These are phyloP conservation scores for Tichodroma muraria DNA, from an alignment of 2,113 vertebrate species.

Conservation along the genomic window DNA sequence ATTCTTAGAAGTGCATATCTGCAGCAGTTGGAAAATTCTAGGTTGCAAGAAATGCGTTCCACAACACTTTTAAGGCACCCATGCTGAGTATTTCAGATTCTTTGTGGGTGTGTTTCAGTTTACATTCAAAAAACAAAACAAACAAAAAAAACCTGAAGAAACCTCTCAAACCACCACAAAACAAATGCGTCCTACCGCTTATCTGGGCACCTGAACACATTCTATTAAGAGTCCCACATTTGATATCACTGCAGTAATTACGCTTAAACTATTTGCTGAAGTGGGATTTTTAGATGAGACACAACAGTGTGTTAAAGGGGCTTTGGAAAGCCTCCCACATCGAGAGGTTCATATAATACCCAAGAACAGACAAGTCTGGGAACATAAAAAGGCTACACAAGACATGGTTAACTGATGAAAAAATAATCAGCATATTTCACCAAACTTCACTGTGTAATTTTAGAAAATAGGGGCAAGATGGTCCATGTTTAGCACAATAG, in stretches of 20 bases:
- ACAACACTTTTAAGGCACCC: neutral
- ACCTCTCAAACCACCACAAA: neutral
- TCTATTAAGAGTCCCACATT: neutral
- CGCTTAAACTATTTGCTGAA: neutral
- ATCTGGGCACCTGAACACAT: neutral
- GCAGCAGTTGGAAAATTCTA: slow-evolving; percentile 49
- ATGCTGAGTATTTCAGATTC: neutral
- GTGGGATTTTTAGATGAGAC: neutral
- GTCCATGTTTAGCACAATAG: neutral
- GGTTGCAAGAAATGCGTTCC: slow-evolving; percentile 25
- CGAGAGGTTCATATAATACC: neutral
- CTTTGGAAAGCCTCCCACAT: neutral
- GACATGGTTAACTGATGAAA: neutral
- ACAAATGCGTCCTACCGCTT: neutral
- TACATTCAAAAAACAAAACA: neutral
- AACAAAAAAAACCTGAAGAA: neutral
- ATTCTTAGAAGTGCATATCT: slow-evolving; percentile 51
- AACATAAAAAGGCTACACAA: neutral
- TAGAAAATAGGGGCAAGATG: neutral
- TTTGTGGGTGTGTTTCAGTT: neutral
- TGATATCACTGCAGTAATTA: neutral
- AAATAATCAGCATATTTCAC: neutral
- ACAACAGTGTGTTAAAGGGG: neutral
- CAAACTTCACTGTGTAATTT: neutral
- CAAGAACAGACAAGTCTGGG: neutral